A percentile compares a stretch with the other conserved stretches of the same genome.
Conservation (phyloP, 2,888 invertebrate genomes). For the Thymelicus acteon region DNA sequence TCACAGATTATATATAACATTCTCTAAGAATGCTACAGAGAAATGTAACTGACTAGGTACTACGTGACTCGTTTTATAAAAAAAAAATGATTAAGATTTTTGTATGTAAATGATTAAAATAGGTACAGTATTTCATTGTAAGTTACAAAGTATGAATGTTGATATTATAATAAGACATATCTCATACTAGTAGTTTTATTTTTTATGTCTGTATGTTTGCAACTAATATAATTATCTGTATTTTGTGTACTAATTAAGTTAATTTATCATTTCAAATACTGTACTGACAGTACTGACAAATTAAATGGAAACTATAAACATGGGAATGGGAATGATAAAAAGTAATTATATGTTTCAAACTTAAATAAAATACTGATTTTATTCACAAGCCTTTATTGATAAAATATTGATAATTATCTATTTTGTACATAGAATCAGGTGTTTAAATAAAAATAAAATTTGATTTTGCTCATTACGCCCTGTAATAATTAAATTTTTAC, state of each 20-base stretch:
- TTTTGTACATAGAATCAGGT: slow-evolving; percentile 15
- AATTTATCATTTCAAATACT: no score
- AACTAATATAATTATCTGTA: no score
- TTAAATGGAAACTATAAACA: no score
- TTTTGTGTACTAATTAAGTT: no score
- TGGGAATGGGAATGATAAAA: no score
- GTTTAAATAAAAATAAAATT: no score
- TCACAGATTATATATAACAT: background rate
- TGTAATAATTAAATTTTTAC: no score
- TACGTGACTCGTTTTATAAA: background rate
- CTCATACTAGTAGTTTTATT: slow-evolving; percentile 12
- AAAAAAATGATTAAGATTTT: background rate
- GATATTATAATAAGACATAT: slow-evolving; percentile 11
- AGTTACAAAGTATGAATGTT: slow-evolving; percentile 3
- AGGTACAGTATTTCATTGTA: slow-evolving; percentile 9
- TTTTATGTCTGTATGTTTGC: background rate
- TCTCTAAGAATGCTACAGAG: background rate
- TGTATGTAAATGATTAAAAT: slow-evolving; percentile 3
- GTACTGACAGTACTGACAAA: no score
- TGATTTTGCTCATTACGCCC: no score
- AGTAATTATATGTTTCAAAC: background rate
- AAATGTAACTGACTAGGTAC: background rate
- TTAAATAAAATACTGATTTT: background rate
- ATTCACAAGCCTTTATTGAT: slow-evolving; percentile 28
- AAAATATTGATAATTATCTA: background rate